Evolutionary conservation across 2,888 invertebrate genomes (phyloP).

Genomic region (Pyrrhia umbra): DNA sequence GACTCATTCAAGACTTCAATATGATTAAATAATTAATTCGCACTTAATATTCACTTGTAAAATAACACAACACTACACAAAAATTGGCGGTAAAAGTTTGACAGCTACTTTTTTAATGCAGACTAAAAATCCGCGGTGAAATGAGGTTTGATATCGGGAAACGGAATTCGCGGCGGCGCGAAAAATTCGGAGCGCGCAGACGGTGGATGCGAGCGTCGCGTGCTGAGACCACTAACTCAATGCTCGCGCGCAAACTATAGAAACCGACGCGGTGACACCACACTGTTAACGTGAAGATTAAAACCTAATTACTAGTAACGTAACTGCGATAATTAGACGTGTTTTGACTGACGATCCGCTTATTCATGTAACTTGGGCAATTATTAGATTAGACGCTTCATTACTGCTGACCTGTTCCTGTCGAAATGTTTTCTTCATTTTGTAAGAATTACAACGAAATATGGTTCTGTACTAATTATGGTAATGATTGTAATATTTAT

Average conservation of each 20-base stretch:
- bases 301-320: conserved; percentile 53
- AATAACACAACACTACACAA: conserved; percentile 70
- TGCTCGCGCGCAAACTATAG: conserved; percentile 80
- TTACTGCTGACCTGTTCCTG: conserved; percentile 32
- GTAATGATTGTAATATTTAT: conserved; percentile 2
- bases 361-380: conserved; percentile 47
- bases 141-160: conserved; percentile 65
- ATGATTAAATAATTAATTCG: conserved; percentile 25
- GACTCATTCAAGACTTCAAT: conserved; percentile 72
- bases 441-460: conserved; percentile 16
- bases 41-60: conserved; percentile 55
- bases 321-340: conserved; percentile 52
- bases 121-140: conserved; percentile 48
- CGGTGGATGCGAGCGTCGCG: conserved; percentile 84
- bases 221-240: conserved; percentile 78
- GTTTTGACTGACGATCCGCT: conserved; percentile 55
- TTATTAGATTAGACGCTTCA: conserved; percentile 53
- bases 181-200: conserved; percentile 78
- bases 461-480: conserved; percentile 1
- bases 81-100: conserved; percentile 58
- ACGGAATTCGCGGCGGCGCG: conserved; percentile 78
- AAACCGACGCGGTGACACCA: conserved; percentile 74
- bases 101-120: conserved; percentile 56
- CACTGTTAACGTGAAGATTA: conserved; percentile 59
- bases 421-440: conserved; percentile 18